Evolutionary conservation across 2,888 invertebrate species (phyloP), one percentile per base, ranked within the genome.

Genomic region (Papilio protenor): DNA sequence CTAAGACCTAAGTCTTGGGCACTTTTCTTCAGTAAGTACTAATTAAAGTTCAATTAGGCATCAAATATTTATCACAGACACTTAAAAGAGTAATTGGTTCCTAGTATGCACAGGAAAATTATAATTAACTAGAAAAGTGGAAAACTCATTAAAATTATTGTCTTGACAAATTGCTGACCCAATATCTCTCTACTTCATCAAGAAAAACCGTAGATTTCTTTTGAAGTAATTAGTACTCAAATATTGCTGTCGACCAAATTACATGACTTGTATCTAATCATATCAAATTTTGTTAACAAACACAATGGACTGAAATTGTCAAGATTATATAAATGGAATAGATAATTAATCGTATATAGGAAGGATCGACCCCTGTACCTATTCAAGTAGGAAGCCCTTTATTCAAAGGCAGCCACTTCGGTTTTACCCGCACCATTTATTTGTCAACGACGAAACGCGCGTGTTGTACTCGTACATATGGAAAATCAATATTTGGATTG

Each of bases 141-240:
- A 61, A 18, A 55, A 45, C 57, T 77, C 66, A 77, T 73, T 77
- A 73, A 73, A 64, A 16, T 64, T 72, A 77, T 73, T 73, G 55
- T 77, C 77, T 72, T 73, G 55, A 73, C 66, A 66, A 77, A 77
- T 73, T 73, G 73, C 77, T 27, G 18, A 11, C 23, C 33, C 61
- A 72, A 77, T 57, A 45, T 73, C 8, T 47, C 18, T 27, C 47
- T 55, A 12, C 33, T 64, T 76, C 66, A 40, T 66, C 64, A 66
- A 45, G 45, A 66, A 55, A 52, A 64, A 52, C 40, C 23, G 55
- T 45, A 55, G 55, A 1, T 59, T 18, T 12, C 0, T 59, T 59
- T 23, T 59, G 12, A 59, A 23, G 23, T 5, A 23, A 59, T 57
- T 57, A 57, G 11, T 33, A 8, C 12, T 6, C 0, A 59, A 6